phyloP scores from a whole-genome alignment of 2,113 vertebrate species.

The Labeo catla region DNA sequence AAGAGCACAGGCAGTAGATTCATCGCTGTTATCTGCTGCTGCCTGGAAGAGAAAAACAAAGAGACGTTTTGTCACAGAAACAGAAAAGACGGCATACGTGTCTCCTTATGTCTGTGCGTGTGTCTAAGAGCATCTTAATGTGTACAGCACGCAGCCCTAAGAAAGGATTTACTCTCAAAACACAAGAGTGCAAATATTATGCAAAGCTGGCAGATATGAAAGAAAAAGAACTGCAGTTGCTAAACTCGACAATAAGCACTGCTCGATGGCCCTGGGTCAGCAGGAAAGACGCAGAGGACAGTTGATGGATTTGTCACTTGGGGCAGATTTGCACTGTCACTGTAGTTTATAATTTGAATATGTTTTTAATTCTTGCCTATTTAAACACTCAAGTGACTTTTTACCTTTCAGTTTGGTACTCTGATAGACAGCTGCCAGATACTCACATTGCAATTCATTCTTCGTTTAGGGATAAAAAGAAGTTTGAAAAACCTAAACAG shows the following conservation, averaged over 20 bases:
- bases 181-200: slow-evolving; percentile 2
- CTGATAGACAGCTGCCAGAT: not conserved
- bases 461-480: too few species aligned
- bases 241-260: not conserved
- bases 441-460: too few species aligned
- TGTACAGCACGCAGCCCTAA: not conserved
- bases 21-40: slow-evolving; percentile 3
- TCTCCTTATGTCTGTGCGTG: not conserved
- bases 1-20: slow-evolving; percentile 26
- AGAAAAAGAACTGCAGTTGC: slow-evolving; percentile 5
- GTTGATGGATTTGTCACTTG: slow-evolving; percentile 1
- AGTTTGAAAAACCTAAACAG: too few species aligned
- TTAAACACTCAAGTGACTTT: not conserved
- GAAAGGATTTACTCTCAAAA: slow-evolving; percentile 20
- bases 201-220: slow-evolving; percentile 11
- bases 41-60: slow-evolving; percentile 9
- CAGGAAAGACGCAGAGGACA: not conserved
- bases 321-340: not conserved
- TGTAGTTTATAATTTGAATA: not conserved
- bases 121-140: slow-evolving; percentile 9
- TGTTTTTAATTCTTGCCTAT: not conserved
- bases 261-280: not conserved
- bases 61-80: slow-evolving; percentile 9
- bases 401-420: not conserved
- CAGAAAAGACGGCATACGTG: not conserved